A percentile compares a stretch with the other conserved stretches of the same genome.
phyloP scores from a whole-genome alignment of 2,888 invertebrate species.

The Ectemnius lituratus region DNA sequence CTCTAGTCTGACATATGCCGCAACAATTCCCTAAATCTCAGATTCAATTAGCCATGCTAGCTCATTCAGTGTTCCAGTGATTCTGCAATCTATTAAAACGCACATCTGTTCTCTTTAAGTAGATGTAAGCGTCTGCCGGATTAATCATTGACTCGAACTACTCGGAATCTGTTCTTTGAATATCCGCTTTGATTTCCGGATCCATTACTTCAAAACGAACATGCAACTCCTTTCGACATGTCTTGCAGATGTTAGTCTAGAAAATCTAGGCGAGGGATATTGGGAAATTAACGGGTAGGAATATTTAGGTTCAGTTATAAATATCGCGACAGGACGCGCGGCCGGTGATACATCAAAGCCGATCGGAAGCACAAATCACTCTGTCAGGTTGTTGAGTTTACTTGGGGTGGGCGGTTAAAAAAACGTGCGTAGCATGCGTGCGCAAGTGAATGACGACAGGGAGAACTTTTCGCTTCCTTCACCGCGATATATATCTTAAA shows the following conservation, averaged over 20 bases:
- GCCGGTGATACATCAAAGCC: conserved; percentile 35
- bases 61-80: conserved; percentile 35
- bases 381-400: conserved; percentile 21
- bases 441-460: background rate
- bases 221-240: no score
- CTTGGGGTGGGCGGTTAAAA: background rate
- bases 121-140: no score
- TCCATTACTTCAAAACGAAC: no score
- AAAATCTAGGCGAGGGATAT: conserved; percentile 14
- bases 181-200: no score
- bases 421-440: background rate
- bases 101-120: conserved; percentile 15
- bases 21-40: conserved; percentile 61
- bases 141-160: no score
- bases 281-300: conserved; percentile 30
- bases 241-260: background rate
- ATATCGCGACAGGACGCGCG: conserved; percentile 49
- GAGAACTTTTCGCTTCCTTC: background rate
- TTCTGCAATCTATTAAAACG: conserved; percentile 39
- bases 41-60: conserved; percentile 55
- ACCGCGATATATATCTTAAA: conserved; percentile 29
- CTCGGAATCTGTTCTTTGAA: no score
- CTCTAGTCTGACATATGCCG: conserved; percentile 35
- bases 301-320: conserved; percentile 59
- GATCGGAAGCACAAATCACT: conserved; percentile 27